These are phyloP conservation scores for Apotomis betuletana DNA, from an alignment of 2,888 invertebrate species.

Conservation along the genomic window DNA sequence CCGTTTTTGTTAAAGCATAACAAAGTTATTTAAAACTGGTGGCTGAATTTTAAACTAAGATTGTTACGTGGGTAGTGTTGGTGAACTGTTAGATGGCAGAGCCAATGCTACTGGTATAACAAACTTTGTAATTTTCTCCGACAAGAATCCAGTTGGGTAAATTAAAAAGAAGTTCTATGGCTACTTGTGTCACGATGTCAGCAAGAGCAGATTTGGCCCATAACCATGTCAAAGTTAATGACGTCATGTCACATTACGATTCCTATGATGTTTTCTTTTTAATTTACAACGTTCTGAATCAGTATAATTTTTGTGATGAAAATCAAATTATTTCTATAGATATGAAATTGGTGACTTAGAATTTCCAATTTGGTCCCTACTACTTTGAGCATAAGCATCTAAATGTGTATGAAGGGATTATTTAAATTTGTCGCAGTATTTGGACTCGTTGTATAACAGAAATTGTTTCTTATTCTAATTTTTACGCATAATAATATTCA, in stretches of 20 bases:
- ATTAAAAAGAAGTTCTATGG: conserved; percentile 23
- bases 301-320: conserved; percentile 50
- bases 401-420: not conserved
- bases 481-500: conserved; percentile 69
- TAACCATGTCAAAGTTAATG: conserved; percentile 36
- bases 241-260: conserved; percentile 25
- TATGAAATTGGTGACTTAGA: conserved; percentile 5
- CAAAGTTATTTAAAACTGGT: conserved; percentile 21
- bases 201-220: conserved; percentile 15
- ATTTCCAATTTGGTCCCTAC: conserved; percentile 41
- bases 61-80: conserved; percentile 4
- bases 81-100: conserved; percentile 5
- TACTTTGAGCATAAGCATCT: conserved; percentile 27
- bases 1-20: conserved; percentile 12
- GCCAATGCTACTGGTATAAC: not conserved
- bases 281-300: conserved; percentile 51
- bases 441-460: conserved; percentile 46
- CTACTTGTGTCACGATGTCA: conserved; percentile 27
- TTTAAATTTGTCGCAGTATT: conserved; percentile 15
- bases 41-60: conserved; percentile 11
- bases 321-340: conserved; percentile 47
- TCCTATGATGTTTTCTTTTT: conserved; percentile 37
- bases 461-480: conserved; percentile 67
- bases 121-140: conserved; percentile 11
- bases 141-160: conserved; percentile 26